Conservation (phyloP, 2,888 invertebrate genomes). For the Meghimatium bilineatum region DNA sequence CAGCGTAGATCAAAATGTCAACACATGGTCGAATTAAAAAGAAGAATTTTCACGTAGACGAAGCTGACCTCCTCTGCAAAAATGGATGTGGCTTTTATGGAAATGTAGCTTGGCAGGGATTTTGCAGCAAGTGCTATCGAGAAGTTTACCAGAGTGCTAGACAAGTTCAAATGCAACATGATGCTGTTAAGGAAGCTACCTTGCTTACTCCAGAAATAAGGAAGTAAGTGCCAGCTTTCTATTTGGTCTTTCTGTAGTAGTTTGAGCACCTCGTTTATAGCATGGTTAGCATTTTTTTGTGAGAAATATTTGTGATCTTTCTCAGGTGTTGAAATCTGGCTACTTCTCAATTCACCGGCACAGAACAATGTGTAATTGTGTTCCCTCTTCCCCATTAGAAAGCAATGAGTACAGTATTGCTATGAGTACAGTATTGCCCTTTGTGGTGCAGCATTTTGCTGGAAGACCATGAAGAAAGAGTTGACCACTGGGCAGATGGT, state of each 20-base stretch:
- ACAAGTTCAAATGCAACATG: conserved; percentile 74
- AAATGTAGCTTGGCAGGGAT: conserved; percentile 97
- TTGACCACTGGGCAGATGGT: too few species aligned
- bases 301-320: too few species aligned
- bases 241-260: background rate
- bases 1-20: conserved; percentile 9
- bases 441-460: too few species aligned
- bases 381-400: too few species aligned
- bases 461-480: too few species aligned
- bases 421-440: too few species aligned
- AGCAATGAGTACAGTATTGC: too few species aligned
- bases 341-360: too few species aligned
- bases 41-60: conserved; percentile 67
- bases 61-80: conserved; percentile 89
- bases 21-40: conserved; percentile 53
- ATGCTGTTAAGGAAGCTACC: conserved; percentile 58
- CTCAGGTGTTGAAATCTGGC: too few species aligned
- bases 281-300: too few species aligned
- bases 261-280: background rate
- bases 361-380: too few species aligned
- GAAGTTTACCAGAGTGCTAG: conserved; percentile 79
- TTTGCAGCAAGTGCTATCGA: conserved; percentile 96
- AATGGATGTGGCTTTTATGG: conserved; percentile 98
- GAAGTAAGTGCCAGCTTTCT: conserved; percentile 43
- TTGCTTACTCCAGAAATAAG: conserved; percentile 1